phyloP scores from a whole-genome alignment of 2,113 vertebrate species.

The Coptodon rendalli region DNA sequence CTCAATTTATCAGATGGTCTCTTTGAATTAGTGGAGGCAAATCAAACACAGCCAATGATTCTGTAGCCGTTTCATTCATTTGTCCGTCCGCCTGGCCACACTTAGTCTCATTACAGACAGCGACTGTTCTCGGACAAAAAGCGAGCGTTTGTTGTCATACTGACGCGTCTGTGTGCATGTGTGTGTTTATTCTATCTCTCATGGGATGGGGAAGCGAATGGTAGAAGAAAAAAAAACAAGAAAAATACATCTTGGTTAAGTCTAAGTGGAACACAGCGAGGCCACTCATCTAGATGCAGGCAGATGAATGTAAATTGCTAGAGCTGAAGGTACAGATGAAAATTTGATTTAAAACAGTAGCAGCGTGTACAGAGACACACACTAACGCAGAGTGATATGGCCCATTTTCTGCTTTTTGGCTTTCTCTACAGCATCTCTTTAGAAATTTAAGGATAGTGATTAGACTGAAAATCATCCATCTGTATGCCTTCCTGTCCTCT shows the following conservation, averaged over 20 bases:
- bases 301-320: constrained; percentile 27
- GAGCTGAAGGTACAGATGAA: constrained; percentile 4
- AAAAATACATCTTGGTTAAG: background rate
- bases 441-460: constrained; percentile 41
- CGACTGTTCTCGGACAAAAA: constrained; percentile 24
- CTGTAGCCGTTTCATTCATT: constrained; percentile 60
- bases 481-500: constrained; percentile 30
- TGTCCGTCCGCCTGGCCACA: constrained; percentile 45
- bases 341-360: background rate
- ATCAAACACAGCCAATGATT: constrained; percentile 58
- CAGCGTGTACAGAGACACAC: background rate
- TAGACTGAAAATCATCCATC: constrained; percentile 45
- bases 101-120: constrained; percentile 50
- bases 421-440: constrained; percentile 4
- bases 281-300: constrained; percentile 1
- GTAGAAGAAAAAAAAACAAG: rapidly evolving
- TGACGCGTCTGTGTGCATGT: background rate
- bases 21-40: constrained; percentile 63
- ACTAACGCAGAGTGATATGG: background rate
- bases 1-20: constrained; percentile 62
- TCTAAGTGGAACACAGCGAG: constrained; percentile 16
- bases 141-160: constrained; percentile 19
- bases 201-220: background rate
- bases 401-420: constrained; percentile 6
- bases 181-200: background rate